These are phyloP conservation scores for Mythimna ferrago DNA, from an alignment of 2,888 invertebrate genomes.

Conservation along the genomic window DNA sequence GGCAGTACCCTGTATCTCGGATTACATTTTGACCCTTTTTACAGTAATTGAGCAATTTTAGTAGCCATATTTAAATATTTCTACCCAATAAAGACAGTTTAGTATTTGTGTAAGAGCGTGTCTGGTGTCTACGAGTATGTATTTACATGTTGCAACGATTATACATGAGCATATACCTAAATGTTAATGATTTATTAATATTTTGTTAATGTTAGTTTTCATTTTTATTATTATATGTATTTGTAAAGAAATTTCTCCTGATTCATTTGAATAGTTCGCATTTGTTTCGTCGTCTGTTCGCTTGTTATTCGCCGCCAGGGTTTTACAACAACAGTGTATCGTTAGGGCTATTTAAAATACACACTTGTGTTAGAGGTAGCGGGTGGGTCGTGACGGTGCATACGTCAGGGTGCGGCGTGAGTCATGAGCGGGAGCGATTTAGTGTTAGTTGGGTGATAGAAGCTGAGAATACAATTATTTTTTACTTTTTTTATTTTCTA, in stretches of 20 bases:
- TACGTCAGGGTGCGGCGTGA: conserved; percentile 74
- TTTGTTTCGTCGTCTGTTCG: conserved; percentile 40
- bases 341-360: conserved; percentile 84
- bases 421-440: conserved; percentile 55
- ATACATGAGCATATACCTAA: no score
- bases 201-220: no score
- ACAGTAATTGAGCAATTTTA: no score
- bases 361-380: conserved; percentile 81
- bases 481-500: background rate
- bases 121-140: no score
- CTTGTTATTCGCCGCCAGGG: conserved; percentile 63
- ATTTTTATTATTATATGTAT: background rate
- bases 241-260: conserved; percentile 21
- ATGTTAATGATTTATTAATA: no score
- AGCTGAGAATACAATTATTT: background rate
- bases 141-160: no score
- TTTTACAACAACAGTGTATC: conserved; percentile 71
- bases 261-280: conserved; percentile 47
- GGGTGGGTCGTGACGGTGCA: conserved; percentile 85
- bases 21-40: no score
- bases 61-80: no score
- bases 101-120: no score
- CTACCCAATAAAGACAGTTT: no score
- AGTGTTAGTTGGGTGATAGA: background rate
- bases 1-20: no score